Base-by-base conservation (phyloP, 2,888 invertebrate genomes). In the Aporophyla nigra region DNA sequence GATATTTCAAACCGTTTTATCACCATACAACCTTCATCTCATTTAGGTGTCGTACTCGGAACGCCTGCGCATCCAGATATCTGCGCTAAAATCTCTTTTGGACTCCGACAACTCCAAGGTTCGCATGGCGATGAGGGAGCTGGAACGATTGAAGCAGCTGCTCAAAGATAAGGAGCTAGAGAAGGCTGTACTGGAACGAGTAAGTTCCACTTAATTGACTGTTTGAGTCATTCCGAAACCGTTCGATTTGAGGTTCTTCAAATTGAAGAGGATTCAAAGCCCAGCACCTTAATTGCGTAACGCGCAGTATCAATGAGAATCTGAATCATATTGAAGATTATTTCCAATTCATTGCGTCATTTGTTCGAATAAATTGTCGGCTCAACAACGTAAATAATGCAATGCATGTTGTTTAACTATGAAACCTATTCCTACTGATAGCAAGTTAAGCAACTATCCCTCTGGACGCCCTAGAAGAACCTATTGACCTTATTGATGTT, bases 71-170 rank as follows among this genome's bases (percentile, higher is more conserved):
- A 93, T 97, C 43, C 97, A 97, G 91, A 97, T 97, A 80, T 94
- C 95, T 40, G 96, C 97, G 6, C 92, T 97, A 59, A 97, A 97
- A 83, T 94, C 97, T 1, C 93, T 97, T 65, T 92, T 97, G 86
- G 97, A 97, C 83, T 96, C 97, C 0, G 97, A 97, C 92, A 97
- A 97, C 87, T 92, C 90, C 7, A 97, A 97, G 79, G 96, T 97
- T 21, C 93, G 95, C 10, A 93, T 95, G 78, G 94, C 97, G 54
- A 96, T 95, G 88, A 86, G 88, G 1, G 97, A 97, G 86, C 91
- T 96, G 73, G 97, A 97, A 76, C 92, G 96, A 6, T 93, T 96
- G 40, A 97, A 96, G 89, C 92, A 92, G 63, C 93, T 96, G 71
- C 88, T 96, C 4, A 92, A 93, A 0, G 97, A 97, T 33, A 93